Evolutionary conservation across 23 tunicate genomes (phyloP), one percentile per base, ranked within the genome.

Genomic region (Trididemnum nubilum): DNA sequence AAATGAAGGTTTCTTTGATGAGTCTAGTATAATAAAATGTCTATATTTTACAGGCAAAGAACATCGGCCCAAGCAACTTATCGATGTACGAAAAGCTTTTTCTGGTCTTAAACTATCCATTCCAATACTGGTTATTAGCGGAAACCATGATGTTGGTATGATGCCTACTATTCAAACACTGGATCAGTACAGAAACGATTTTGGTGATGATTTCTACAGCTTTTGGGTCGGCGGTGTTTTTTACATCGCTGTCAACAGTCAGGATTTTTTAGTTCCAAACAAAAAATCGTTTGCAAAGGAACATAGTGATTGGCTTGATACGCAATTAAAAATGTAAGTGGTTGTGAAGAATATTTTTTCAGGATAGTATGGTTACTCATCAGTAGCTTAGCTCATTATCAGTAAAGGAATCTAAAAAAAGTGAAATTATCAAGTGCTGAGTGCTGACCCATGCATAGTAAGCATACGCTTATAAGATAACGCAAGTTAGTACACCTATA

Each of bases 81-180:
- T 31, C 35, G 89, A 84, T 51, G 15, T 93, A 19, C 29, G 40
- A 28, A 36, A 73, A 3, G 79, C 81, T 28, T 79, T 93, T 37
- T 58, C 80, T 34, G 31, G 33, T 32, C 58, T 81, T 7, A 58
- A 87, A 52, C 33, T 79, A 19, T 30, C 36, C 37, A 87, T 93
- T 74, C 98, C 98, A 35, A 35, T 93, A 28, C 64, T 93, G 57
- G 84, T 65, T 57, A 72, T 79, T 26, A 72, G 89, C 50, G 98
- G 98, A 22, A 93, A 93, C 79, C 98, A 93, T 59, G 98, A 93
- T 74, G 63, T 93, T 25, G 98, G 98, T 2, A 84, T 84, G 54
- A 33, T 23, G 34, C 98, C 93, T 0, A 85, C 87, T 25, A 64
- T n/a, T 64, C 74, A 84, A n/a, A 80, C 89, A 15, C 64, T 88